Evolutionary conservation across 1,140 invertebrate genomes (phyloP), one percentile per base, ranked within the genome.

Genomic region (Ptiloglossa arizonensis): DNA sequence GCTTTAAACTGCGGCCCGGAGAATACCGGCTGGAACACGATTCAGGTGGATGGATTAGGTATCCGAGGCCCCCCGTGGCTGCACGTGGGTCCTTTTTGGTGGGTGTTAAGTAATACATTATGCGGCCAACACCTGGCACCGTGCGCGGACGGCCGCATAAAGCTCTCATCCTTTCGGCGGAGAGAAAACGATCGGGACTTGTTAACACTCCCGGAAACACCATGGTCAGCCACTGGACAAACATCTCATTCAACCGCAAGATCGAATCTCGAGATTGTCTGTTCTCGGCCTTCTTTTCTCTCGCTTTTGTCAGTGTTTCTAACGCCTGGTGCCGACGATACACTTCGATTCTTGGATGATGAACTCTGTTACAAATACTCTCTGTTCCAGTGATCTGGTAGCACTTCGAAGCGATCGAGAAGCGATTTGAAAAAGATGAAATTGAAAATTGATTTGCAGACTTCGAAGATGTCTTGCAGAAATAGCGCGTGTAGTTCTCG

Each of bases 81-180:
- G 63, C 74, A 80, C 64, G 50, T 79, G 85, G 83, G 74, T 76
- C 76, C 82, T 86, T 89, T 88, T 86, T 70, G 81, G 88, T 84
- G 84, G 86, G 88, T 89, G 88, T 90, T 90, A 89, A 89, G 87
- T 90, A 90, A 90, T 90, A 90, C 83, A 89, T 90, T 89, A 90
- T 87, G 79, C 52, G 78, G 81, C 74, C 70, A 90, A 88, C 89
- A 90, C 88, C 89, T 90, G 89, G 88, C 78, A 86, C 76, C 41
- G 69, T 78, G 82, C 71, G 81, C 79, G 80, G 82, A 86, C 70
- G 72, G 82, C 78, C 71, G 52, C 67, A 87, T 86, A 85, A 86
- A 88, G 83, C 82, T 86, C 73, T 71, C 74, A 54, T 81, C 77
- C 73, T 78, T 82, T 80, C 50, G 54, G 56, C 67, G 46, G 67